Conservation (phyloP, 1,140 invertebrate species). For the Musca domestica region DNA sequence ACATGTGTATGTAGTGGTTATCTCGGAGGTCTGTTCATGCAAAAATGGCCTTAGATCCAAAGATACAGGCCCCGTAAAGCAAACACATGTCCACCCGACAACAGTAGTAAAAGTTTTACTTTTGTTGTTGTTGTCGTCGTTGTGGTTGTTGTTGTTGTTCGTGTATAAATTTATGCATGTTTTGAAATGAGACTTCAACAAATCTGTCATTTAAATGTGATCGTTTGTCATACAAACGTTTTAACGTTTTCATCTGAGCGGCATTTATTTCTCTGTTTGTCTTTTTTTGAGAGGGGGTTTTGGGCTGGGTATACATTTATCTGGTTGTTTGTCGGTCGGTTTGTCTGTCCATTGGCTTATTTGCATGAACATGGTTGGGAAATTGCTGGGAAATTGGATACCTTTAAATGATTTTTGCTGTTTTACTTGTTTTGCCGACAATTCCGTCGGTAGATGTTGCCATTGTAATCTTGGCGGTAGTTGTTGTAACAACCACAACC, state of each 20-base stretch:
- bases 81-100: slow-evolving; percentile 25
- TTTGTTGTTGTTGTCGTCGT: neutral
- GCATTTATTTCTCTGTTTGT: neutral
- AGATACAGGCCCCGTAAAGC: neutral
- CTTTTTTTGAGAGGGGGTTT: no score
- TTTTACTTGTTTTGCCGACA: no score
- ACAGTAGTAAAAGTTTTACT: slow-evolving; percentile 9
- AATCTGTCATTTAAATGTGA: slow-evolving; percentile 50
- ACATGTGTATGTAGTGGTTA: no score
- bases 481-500: no score
- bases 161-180: slow-evolving; percentile 28
- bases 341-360: neutral
- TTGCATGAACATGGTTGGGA: neutral
- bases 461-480: no score
- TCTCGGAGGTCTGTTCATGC: no score
- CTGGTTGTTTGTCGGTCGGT: neutral
- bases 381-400: slow-evolving; percentile 8
- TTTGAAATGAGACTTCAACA: slow-evolving; percentile 42
- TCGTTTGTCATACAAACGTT: slow-evolving; percentile 17
- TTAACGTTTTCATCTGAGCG: neutral
- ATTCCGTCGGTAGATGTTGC: no score
- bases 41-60: slow-evolving; percentile 25
- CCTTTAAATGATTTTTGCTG: neutral
- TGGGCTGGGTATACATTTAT: slow-evolving; percentile 18
- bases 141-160: neutral